phyloP scores from a whole-genome alignment of 2,888 invertebrate genomes.

The Himalopsyche kuldschensis region DNA sequence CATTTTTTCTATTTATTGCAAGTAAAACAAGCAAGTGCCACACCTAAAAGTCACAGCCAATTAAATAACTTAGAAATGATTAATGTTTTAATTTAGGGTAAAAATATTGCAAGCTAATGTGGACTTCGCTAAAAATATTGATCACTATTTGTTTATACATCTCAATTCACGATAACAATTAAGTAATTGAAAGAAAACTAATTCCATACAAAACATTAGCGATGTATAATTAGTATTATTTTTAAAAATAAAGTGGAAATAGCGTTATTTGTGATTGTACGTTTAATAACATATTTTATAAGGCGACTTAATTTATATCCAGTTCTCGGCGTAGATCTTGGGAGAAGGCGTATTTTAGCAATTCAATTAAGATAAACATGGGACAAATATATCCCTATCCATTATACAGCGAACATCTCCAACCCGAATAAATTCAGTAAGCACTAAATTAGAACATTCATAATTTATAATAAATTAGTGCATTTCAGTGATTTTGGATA shows the following conservation, averaged over 20 bases:
- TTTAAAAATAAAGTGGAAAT: background rate
- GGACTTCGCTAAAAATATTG: too few species aligned
- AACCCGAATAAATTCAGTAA: background rate
- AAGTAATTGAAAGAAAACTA: too few species aligned
- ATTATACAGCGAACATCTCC: background rate
- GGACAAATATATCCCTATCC: constrained; percentile 6
- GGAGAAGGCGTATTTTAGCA: background rate
- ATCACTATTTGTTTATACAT: too few species aligned
- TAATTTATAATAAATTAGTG: background rate
- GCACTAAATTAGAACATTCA: background rate
- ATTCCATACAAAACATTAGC: too few species aligned
- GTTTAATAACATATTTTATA: background rate
- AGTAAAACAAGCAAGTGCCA: too few species aligned
- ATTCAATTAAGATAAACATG: constrained; percentile 8
- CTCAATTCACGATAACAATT: too few species aligned
- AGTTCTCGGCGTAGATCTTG: background rate
- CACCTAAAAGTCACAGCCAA: too few species aligned
- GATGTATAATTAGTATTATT: background rate
- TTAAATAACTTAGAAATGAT: too few species aligned
- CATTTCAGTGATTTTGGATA: background rate
- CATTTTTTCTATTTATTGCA: too few species aligned
- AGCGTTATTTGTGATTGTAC: background rate
- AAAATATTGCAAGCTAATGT: too few species aligned
- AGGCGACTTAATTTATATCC: constrained; percentile 10
- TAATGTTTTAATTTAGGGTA: too few species aligned